These are phyloP conservation scores for Griposia aprilina DNA, from an alignment of 2,888 invertebrate genomes.

Conservation along the genomic window DNA sequence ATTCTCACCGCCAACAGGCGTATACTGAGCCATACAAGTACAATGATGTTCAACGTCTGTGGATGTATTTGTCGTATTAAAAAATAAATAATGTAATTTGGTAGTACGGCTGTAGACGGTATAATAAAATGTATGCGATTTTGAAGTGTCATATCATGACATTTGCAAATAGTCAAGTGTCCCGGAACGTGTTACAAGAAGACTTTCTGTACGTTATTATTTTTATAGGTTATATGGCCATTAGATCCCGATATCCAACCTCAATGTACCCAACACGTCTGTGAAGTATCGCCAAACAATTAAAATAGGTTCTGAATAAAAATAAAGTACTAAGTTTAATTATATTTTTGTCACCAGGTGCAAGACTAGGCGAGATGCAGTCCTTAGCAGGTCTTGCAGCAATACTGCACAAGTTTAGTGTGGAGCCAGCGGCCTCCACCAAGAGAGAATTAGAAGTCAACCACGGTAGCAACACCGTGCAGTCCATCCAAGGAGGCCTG, in stretches of 20 bases:
- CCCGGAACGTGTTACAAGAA: neutral
- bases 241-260: neutral
- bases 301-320: neutral
- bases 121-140: too few relatives aligned
- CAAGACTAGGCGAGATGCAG: slow-evolving; percentile 81
- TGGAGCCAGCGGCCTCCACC: slow-evolving; percentile 71
- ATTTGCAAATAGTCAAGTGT: too few relatives aligned
- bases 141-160: too few relatives aligned
- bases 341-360: slow-evolving; percentile 67
- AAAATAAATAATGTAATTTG: too few relatives aligned
- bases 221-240: neutral
- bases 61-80: too few relatives aligned
- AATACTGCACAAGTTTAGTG: slow-evolving; percentile 76
- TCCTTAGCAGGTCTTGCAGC: slow-evolving; percentile 80
- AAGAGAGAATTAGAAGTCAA: slow-evolving; percentile 61
- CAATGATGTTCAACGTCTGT: too few relatives aligned
- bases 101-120: too few relatives aligned
- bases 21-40: too few relatives aligned
- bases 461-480: slow-evolving; percentile 70
- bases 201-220: neutral
- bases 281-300: neutral
- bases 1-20: too few relatives aligned
- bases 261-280: neutral
- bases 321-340: neutral
- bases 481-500: slow-evolving; percentile 72